Conservation (phyloP, 2,797 vertebrate species). For the Catamblyrhynchus diadema region DNA sequence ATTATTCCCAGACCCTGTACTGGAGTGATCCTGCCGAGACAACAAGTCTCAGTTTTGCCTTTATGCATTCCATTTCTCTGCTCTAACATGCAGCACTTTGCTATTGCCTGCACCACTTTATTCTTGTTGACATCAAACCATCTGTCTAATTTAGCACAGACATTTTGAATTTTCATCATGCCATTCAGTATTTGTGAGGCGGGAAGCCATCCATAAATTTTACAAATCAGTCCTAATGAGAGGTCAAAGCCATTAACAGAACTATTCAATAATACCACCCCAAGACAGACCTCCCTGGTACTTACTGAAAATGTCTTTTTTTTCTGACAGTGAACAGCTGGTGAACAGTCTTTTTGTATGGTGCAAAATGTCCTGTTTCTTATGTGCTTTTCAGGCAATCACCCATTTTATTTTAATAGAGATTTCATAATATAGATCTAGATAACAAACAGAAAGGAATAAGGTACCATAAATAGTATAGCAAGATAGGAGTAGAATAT, state of each 20-base stretch:
- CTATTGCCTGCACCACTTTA: neutral
- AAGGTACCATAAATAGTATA: neutral
- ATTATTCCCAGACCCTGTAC: neutral
- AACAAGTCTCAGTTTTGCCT: neutral
- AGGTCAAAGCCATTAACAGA: conserved; percentile 14
- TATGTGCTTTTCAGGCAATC: neutral
- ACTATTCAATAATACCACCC: neutral
- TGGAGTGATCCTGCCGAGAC: neutral
- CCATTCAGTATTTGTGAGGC: neutral
- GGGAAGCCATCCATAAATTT: neutral
- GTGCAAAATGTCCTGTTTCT: neutral
- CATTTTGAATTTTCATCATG: neutral
- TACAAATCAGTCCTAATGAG: neutral
- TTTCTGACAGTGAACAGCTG: neutral
- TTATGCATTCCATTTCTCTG: neutral
- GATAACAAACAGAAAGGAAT: neutral
- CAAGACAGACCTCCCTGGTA: neutral
- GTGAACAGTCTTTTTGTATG: neutral
- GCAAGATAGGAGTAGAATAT: neutral
- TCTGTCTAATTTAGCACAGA: neutral
- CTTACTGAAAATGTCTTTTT: neutral
- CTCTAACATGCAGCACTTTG: neutral
- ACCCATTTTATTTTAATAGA: neutral
- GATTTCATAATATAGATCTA: neutral
- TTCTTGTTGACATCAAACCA: neutral